Conservation (phyloP, 2,797 vertebrate genomes). For the Tauraco hartlaubi region DNA sequence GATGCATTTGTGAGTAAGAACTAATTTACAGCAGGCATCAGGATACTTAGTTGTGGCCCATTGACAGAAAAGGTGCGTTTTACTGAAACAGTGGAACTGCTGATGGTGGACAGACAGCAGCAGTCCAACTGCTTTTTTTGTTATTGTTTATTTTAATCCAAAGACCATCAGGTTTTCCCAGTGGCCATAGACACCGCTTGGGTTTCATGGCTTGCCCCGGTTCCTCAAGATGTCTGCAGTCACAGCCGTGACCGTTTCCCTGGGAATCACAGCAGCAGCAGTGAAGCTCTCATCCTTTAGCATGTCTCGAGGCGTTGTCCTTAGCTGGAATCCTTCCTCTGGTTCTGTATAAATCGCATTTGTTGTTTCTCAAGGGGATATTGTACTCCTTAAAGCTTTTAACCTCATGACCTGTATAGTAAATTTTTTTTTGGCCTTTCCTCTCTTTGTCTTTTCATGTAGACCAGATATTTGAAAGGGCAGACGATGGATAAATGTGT, state of each 20-base stretch:
- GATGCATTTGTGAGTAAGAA: neutral
- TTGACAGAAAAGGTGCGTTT: neutral
- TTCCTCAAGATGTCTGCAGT: neutral
- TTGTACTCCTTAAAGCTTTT: conserved; percentile 63
- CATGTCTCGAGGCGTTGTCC: conserved; percentile 39
- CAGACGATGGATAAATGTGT: conserved; percentile 84
- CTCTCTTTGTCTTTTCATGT: conserved; percentile 80
- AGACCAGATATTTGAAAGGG: conserved; percentile 86
- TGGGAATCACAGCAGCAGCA: neutral
- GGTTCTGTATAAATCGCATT: conserved; percentile 48
- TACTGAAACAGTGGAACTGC: neutral
- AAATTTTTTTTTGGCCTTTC: conserved; percentile 81
- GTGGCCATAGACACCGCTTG: neutral
- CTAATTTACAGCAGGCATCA: neutral
- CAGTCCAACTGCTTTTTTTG: neutral
- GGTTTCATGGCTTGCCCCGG: neutral
- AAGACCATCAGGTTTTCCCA: neutral
- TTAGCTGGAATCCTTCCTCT: conserved; percentile 18
- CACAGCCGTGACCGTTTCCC: neutral
- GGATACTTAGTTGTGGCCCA: neutral
- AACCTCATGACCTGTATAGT: conserved; percentile 76
- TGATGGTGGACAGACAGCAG: neutral
- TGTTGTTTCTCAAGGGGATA: conserved; percentile 61
- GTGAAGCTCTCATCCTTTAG: conserved; percentile 1
- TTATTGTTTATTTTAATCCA: neutral